A percentile compares a stretch with the other conserved stretches of the same genome.
These are phyloP conservation scores for crab-eating macaque (Macaca fascicularis) DNA, from an alignment of 2,113 vertebrate genomes.

Conservation along the genomic window DNA sequence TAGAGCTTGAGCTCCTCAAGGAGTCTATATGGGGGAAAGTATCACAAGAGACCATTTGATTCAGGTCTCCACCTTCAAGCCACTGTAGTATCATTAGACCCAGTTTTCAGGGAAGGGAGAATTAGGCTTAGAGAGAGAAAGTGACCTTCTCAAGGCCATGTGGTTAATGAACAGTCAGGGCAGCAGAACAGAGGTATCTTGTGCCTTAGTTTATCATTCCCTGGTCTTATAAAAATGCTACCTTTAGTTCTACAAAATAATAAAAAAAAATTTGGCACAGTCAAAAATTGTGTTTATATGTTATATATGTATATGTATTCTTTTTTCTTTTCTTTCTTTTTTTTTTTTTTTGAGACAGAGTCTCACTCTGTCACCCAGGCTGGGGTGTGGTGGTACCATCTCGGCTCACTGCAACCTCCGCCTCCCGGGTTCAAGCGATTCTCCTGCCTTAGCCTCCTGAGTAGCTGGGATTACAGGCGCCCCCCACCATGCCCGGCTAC, in stretches of 20 bases:
- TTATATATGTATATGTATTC: not conserved
- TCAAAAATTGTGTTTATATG: not conserved
- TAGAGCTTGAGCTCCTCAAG: not conserved
- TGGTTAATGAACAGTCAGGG: not conserved
- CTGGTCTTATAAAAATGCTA: not conserved
- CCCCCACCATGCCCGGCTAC: accelerated
- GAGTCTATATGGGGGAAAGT: not conserved
- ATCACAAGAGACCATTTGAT: not conserved
- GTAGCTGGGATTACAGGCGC: too few relatives aligned
- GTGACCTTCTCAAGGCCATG: not conserved
- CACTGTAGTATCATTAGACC: not conserved
- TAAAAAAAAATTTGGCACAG: not conserved
- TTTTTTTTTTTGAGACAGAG: too few relatives aligned
- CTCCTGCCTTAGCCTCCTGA: too few relatives aligned
- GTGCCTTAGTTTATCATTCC: not conserved
- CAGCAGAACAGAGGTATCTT: not conserved
- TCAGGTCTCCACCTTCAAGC: not conserved
- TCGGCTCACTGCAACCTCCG: too few relatives aligned
- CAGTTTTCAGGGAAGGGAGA: not conserved
- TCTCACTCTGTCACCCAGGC: too few relatives aligned
- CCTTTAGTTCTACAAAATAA: not conserved
- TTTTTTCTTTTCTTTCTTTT: too few relatives aligned
- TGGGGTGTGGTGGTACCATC: too few relatives aligned
- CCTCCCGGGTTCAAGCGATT: too few relatives aligned
- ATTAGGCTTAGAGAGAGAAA: not conserved